Evolutionary conservation across 2,113 vertebrate species (phyloP).

Genomic region (Gadus macrocephalus): DNA sequence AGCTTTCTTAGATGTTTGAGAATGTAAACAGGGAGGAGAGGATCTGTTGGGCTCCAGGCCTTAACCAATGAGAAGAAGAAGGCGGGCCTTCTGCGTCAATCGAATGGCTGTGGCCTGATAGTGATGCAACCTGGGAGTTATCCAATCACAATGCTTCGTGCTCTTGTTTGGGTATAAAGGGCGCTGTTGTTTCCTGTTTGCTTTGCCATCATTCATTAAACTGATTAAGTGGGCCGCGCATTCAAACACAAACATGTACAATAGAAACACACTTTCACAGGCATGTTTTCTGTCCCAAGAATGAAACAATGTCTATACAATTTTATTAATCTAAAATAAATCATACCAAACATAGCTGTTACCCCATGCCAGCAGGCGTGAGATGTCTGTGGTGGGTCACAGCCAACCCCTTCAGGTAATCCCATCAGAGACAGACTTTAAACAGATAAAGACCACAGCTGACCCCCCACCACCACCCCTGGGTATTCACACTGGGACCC

Average conservation of each 20-base stretch:
- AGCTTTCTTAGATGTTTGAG: too few species aligned
- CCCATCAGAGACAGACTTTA: constrained; percentile 74
- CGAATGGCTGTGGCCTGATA: constrained; percentile 39
- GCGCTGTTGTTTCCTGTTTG: too few species aligned
- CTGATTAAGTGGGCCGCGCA: too few species aligned
- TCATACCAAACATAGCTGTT: constrained; percentile 63
- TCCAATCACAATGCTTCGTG: constrained; percentile 25
- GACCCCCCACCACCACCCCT: constrained; percentile 32
- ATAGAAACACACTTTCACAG: too few species aligned
- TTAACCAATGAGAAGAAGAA: constrained; percentile 34
- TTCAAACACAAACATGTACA: too few species aligned
- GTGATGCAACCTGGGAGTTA: constrained; percentile 41
- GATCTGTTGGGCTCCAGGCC: constrained; percentile 26
- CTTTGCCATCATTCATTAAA: too few species aligned
- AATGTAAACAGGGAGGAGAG: constrained; percentile 38
- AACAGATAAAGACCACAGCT: constrained; percentile 75
- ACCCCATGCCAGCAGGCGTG: constrained; percentile 75
- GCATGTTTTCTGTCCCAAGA: too few species aligned
- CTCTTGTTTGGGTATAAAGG: neutral
- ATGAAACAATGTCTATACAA: too few species aligned
- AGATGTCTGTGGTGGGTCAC: constrained; percentile 74
- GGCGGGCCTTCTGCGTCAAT: constrained; percentile 28
- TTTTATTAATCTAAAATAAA: constrained; percentile 53
- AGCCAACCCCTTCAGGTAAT: constrained; percentile 78
- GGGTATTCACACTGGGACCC: constrained; percentile 47